A percentile compares a stretch with the other conserved stretches of the same genome.
phyloP scores from a whole-genome alignment of 2,888 invertebrate genomes.

The Parelbella ahira region DNA sequence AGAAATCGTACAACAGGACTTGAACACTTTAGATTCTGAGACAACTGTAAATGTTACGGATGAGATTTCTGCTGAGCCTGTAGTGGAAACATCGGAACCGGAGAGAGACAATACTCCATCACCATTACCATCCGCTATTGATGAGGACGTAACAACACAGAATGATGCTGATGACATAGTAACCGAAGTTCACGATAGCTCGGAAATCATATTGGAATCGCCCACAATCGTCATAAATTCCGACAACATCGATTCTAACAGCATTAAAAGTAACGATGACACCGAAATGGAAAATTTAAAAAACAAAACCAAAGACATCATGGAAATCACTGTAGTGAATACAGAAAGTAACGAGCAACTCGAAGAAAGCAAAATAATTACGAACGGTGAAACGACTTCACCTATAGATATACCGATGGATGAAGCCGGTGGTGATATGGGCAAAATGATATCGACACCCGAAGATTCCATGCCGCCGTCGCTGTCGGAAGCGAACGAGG shows the following conservation, averaged over 20 bases:
- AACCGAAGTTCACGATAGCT: slow-evolving; percentile 16
- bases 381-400: slow-evolving; percentile 24
- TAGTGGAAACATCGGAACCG: slow-evolving; percentile 17
- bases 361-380: slow-evolving; percentile 28
- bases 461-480: slow-evolving; percentile 36
- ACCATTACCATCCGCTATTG: slow-evolving; percentile 44
- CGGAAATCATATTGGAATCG: slow-evolving; percentile 17
- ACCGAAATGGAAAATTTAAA: slow-evolving; percentile 41
- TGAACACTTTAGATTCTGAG: slow-evolving; percentile 1
- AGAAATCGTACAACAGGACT: slow-evolving; percentile 8
- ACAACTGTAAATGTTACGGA: slow-evolving; percentile 2
- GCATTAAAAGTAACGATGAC: slow-evolving; percentile 32
- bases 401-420: slow-evolving; percentile 6
- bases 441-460: slow-evolving; percentile 22
- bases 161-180: slow-evolving; percentile 17
- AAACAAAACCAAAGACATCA: slow-evolving; percentile 41
- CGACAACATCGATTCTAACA: slow-evolving; percentile 12
- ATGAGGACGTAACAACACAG: slow-evolving; percentile 24
- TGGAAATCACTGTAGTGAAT: slow-evolving; percentile 36
- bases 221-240: slow-evolving; percentile 17
- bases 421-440: slow-evolving; percentile 12
- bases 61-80: slow-evolving; percentile 7
- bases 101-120: slow-evolving; percentile 42
- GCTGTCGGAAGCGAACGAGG: slow-evolving; percentile 32
- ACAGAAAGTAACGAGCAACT: slow-evolving; percentile 49